phyloP scores from a whole-genome alignment of 1,140 invertebrate species.

The Zaprionus kolodkinae region DNA sequence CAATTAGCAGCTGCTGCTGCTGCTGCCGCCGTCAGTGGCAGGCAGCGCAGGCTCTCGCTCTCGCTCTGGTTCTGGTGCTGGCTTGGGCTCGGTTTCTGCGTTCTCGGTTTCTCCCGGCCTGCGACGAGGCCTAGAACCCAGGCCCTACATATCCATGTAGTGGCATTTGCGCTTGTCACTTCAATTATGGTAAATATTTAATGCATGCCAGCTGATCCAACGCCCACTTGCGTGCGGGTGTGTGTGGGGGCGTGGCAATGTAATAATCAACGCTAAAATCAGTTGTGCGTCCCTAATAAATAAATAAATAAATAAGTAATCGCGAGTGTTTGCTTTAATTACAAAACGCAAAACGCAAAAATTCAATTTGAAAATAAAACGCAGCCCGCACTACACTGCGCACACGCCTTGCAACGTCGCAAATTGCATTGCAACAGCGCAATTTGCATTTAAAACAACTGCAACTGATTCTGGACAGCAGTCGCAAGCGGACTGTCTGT shows the following conservation, averaged over 20 bases:
- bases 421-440: slow-evolving; percentile 67
- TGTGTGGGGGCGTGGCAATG: slow-evolving; percentile 48
- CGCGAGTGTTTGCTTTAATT: slow-evolving; percentile 72
- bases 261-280: slow-evolving; percentile 80
- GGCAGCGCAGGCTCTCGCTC: slow-evolving; percentile 8
- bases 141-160: slow-evolving; percentile 59
- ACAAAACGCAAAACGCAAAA: slow-evolving; percentile 57
- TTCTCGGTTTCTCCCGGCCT: neutral
- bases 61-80: neutral
- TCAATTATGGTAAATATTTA: slow-evolving; percentile 83
- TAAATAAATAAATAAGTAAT: slow-evolving; percentile 73
- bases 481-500: slow-evolving; percentile 17
- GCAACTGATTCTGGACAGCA: neutral
- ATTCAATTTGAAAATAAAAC: slow-evolving; percentile 82
- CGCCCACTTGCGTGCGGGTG: neutral
- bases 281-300: slow-evolving; percentile 79
- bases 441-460: slow-evolving; percentile 63
- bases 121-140: neutral
- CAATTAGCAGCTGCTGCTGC: slow-evolving; percentile 77
- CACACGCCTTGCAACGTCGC: slow-evolving; percentile 27
- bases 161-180: slow-evolving; percentile 80
- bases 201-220: slow-evolving; percentile 48
- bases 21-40: slow-evolving; percentile 68
- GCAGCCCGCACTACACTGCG: slow-evolving; percentile 44
- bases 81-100: slow-evolving; percentile 11